These are phyloP conservation scores for Tyria jacobaeae DNA, from an alignment of 2,888 invertebrate genomes.

Conservation along the genomic window DNA sequence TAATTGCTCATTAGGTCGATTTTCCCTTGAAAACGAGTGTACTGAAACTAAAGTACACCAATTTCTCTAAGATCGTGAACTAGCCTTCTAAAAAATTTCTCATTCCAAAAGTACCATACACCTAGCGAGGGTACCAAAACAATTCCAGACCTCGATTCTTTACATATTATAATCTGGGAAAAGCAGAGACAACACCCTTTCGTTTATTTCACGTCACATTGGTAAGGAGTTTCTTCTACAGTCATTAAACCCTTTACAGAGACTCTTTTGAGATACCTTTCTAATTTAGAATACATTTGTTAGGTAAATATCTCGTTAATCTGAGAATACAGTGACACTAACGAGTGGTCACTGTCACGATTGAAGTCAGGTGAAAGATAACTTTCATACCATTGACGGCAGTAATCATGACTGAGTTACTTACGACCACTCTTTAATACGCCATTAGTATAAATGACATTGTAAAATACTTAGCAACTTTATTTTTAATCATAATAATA, in stretches of 20 bases:
- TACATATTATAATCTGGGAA: neutral
- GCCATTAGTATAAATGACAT: slow-evolving; percentile 44
- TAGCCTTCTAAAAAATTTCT: too few species aligned
- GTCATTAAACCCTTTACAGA: neutral
- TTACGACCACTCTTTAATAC: slow-evolving; percentile 50
- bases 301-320: slow-evolving; percentile 35
- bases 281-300: slow-evolving; percentile 43
- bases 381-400: slow-evolving; percentile 57
- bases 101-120: too few species aligned
- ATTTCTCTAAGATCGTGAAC: too few species aligned
- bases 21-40: neutral
- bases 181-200: neutral
- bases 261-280: slow-evolving; percentile 27
- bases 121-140: neutral
- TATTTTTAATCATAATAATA: neutral
- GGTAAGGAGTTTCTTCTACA: neutral
- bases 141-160: neutral
- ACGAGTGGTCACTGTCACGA: slow-evolving; percentile 48
- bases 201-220: neutral
- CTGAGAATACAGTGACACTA: slow-evolving; percentile 42
- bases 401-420: slow-evolving; percentile 51
- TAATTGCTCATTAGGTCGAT: neutral
- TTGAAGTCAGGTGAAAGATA: slow-evolving; percentile 56
- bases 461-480: slow-evolving; percentile 36
- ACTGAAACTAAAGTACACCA: too few species aligned